Evolutionary conservation across 2,113 vertebrate species (phyloP).

Genomic region (Ochotona princeps): DNA sequence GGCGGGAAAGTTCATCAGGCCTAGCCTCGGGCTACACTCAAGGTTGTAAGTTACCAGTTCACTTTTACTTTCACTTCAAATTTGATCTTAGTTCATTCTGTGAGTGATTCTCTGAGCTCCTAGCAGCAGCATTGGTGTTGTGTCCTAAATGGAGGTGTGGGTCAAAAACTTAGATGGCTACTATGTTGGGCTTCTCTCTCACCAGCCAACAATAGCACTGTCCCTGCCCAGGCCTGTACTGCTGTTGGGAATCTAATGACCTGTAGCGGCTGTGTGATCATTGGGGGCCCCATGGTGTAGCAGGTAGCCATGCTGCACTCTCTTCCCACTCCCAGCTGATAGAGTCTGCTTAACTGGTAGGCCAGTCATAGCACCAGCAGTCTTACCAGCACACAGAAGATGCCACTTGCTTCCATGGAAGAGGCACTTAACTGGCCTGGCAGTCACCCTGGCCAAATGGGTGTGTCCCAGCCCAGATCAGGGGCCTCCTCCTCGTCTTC

Average conservation of each 20-base stretch:
- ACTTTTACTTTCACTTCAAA: neutral
- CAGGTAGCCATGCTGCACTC: neutral
- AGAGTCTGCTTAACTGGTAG: neutral
- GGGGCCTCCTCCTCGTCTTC: neutral
- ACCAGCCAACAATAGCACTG: neutral
- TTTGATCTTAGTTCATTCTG: neutral
- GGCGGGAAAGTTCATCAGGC: neutral
- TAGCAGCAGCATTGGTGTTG: neutral
- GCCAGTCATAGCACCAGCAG: neutral
- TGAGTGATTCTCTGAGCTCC: neutral
- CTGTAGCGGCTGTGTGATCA: neutral
- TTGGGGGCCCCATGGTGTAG: neutral
- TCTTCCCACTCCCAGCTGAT: neutral
- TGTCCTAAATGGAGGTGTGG: neutral
- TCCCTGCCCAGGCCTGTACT: neutral
- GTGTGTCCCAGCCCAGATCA: neutral
- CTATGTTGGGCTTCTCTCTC: neutral
- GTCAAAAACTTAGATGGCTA: constrained; percentile 5
- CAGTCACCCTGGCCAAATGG: neutral
- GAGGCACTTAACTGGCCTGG: constrained; percentile 37
- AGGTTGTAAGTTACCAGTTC: neutral
- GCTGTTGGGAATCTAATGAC: neutral
- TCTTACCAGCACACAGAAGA: neutral
- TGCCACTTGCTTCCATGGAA: constrained; percentile 27
- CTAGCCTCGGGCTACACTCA: neutral